These are phyloP conservation scores for Drosophila lowei DNA, from an alignment of 1,140 invertebrate species.

Conservation along the genomic window DNA sequence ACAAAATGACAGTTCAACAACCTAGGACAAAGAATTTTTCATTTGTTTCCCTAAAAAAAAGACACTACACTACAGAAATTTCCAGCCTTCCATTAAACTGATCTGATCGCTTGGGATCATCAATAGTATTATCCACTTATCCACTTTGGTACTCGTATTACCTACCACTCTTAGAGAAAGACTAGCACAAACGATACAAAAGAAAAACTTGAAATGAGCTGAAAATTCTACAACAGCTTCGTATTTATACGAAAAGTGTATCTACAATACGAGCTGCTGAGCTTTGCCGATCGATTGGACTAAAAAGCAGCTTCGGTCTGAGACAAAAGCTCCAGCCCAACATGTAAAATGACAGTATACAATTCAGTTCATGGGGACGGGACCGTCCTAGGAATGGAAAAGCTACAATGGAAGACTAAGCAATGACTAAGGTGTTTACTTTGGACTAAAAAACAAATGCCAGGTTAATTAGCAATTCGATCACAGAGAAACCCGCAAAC, in stretches of 20 bases:
- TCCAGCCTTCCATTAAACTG: background rate
- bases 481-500: constrained; percentile 17
- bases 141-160: constrained; percentile 12
- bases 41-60: too few species aligned
- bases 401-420: constrained; percentile 1
- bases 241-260: constrained; percentile 62
- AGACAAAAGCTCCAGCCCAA: constrained; percentile 34
- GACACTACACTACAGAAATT: background rate
- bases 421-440: constrained; percentile 54
- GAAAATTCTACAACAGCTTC: constrained; percentile 65
- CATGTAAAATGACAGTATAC: constrained; percentile 2
- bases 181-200: constrained; percentile 45
- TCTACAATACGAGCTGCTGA: constrained; percentile 26
- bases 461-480: constrained; percentile 53
- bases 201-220: constrained; percentile 74
- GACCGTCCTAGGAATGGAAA: background rate
- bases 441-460: constrained; percentile 30
- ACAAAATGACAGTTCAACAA: too few species aligned
- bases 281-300: constrained; percentile 26
- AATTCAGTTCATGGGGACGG: constrained; percentile 3
- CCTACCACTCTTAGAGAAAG: constrained; percentile 44
- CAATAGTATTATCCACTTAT: background rate
- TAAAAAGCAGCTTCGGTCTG: constrained; percentile 33
- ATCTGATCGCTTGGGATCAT: background rate
- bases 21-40: too few species aligned